These are phyloP conservation scores for Phyllopteryx taeniolatus DNA, from an alignment of 2,113 vertebrate species.

Conservation along the genomic window DNA sequence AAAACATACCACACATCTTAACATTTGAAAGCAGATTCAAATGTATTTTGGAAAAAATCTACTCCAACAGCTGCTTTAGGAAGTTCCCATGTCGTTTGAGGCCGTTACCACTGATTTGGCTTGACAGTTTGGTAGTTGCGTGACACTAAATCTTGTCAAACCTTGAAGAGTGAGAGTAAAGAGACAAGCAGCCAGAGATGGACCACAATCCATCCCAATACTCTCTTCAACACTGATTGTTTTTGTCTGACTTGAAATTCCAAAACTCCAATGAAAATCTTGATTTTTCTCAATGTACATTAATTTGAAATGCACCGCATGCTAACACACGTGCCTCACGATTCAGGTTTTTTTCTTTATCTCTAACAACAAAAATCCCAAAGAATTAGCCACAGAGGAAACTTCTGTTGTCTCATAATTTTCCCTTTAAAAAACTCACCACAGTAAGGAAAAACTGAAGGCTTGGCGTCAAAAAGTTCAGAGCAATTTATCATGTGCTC, in stretches of 20 bases:
- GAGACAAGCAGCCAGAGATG: constrained; percentile 44
- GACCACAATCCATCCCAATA: constrained; percentile 32
- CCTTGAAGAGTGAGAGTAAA: constrained; percentile 28
- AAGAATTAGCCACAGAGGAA: constrained; percentile 61
- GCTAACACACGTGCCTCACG: constrained; percentile 28
- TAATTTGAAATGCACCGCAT: constrained; percentile 23
- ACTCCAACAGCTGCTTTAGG: constrained; percentile 50
- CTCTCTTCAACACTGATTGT: constrained; percentile 14
- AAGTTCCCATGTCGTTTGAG: constrained; percentile 49
- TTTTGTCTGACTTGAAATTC: constrained; percentile 17
- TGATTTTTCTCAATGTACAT: constrained; percentile 11
- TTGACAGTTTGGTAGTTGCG: constrained; percentile 52
- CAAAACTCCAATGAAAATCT: constrained; percentile 14
- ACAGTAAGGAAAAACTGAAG: constrained; percentile 59
- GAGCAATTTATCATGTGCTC: constrained; percentile 64
- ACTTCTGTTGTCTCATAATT: constrained; percentile 65
- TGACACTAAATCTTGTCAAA: constrained; percentile 57
- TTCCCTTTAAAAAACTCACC: constrained; percentile 36
- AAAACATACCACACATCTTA: constrained; percentile 34
- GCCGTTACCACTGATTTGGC: constrained; percentile 53
- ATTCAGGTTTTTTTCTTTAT: constrained; percentile 44
- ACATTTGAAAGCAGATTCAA: constrained; percentile 45
- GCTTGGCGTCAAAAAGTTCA: constrained; percentile 51
- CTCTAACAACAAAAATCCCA: constrained; percentile 58
- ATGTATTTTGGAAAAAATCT: constrained; percentile 46